Evolutionary conservation across 2,888 invertebrate genomes (phyloP).

Genomic region (Drosophila borealis): DNA sequence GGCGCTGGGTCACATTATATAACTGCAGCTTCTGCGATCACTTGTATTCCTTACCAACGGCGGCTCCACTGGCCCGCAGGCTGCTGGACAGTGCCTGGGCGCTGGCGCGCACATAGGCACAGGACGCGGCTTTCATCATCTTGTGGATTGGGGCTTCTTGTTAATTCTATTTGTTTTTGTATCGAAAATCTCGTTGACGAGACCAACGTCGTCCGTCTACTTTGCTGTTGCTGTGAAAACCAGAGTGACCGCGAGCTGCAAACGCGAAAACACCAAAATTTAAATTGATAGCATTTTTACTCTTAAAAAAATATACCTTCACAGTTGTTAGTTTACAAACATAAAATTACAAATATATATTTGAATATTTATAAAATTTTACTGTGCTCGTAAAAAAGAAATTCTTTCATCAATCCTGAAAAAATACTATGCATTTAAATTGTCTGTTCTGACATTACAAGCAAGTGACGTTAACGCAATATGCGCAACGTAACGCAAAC

Average conservation of each 20-base stretch:
- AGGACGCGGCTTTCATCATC: conserved; percentile 89
- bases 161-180: conserved; percentile 55
- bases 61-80: conserved; percentile 86
- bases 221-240: conserved; percentile 59
- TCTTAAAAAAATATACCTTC: not conserved
- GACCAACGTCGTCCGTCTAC: conserved; percentile 63
- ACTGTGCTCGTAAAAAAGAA: not conserved
- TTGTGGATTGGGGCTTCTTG: conserved; percentile 41
- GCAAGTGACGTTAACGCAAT: conserved; percentile 13
- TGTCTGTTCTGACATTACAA: not conserved
- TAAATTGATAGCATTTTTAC: not conserved
- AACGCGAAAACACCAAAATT: conserved; percentile 5
- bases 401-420: not conserved
- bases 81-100: conserved; percentile 89
- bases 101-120: conserved; percentile 88
- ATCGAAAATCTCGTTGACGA: conserved; percentile 66
- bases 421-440: not conserved
- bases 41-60: conserved; percentile 85
- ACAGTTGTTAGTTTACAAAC: not conserved
- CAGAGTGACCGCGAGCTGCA: conserved; percentile 46
- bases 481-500: conserved; percentile 10
- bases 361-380: not conserved
- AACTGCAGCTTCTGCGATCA: conserved; percentile 32
- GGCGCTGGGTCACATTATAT: conserved; percentile 50
- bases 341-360: not conserved